These are phyloP conservation scores for Zophobas morio DNA, from an alignment of 1,140 invertebrate genomes.

Conservation along the genomic window DNA sequence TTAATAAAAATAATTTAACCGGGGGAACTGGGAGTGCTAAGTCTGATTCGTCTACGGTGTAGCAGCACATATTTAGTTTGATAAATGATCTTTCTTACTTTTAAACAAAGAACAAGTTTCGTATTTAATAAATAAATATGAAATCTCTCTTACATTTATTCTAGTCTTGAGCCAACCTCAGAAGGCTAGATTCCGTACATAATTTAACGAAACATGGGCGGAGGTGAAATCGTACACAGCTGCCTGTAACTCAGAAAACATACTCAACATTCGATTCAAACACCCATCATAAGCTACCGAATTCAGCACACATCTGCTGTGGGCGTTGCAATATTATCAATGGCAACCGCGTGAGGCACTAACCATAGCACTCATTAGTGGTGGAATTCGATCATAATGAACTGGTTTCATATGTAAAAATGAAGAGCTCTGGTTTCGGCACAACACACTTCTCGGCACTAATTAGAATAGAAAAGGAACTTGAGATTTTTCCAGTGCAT, in stretches of 20 bases:
- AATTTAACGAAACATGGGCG: constrained; percentile 29
- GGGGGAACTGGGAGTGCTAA: too few species aligned
- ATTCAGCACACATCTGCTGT: constrained; percentile 35
- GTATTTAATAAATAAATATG: too few species aligned
- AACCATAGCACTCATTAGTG: constrained; percentile 41
- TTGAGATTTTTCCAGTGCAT: constrained; percentile 28
- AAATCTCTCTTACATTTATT: too few species aligned
- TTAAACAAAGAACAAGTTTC: too few species aligned
- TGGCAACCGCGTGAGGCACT: constrained; percentile 13
- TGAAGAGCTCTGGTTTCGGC: constrained; percentile 37
- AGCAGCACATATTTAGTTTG: too few species aligned
- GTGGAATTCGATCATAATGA: constrained; percentile 44
- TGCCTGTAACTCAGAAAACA: constrained; percentile 26
- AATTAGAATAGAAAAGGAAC: constrained; percentile 24
- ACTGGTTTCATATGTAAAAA: constrained; percentile 45
- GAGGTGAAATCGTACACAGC: constrained; percentile 12
- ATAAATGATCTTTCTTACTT: too few species aligned
- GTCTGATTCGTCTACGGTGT: too few species aligned
- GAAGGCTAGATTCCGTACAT: constrained; percentile 11
- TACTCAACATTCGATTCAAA: constrained; percentile 36
- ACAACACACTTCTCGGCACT: constrained; percentile 31
- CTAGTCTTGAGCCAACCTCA: background rate
- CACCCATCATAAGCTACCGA: constrained; percentile 28
- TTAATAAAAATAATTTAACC: too few species aligned
- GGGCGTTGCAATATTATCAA: constrained; percentile 41